Conservation (phyloP, 2,888 invertebrate species). For the Tanytarsus gracilentus region DNA sequence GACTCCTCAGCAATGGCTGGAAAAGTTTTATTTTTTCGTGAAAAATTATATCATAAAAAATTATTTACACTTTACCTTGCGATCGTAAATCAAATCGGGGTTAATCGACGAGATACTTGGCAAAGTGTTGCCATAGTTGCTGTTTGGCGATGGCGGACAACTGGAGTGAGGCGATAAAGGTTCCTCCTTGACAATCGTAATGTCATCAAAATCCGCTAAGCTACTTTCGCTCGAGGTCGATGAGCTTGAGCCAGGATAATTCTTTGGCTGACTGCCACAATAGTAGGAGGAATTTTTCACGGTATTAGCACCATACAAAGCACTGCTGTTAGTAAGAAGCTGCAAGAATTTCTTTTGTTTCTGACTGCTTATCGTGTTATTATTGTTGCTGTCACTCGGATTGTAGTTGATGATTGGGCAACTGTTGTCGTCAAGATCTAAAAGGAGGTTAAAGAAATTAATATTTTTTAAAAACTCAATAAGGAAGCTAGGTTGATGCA, state of each 20-base stretch:
- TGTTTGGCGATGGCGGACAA: constrained; percentile 57
- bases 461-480: neutral
- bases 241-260: constrained; percentile 3
- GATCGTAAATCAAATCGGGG: constrained; percentile 54
- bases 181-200: constrained; percentile 57
- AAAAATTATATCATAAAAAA: neutral
- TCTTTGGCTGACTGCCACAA: constrained; percentile 7
- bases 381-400: constrained; percentile 18
- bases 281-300: neutral
- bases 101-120: constrained; percentile 33
- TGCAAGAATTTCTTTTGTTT: constrained; percentile 65
- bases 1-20: constrained; percentile 48
- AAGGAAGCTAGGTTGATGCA: neutral
- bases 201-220: constrained; percentile 9
- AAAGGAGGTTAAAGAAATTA: neutral
- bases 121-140: constrained; percentile 30
- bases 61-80: constrained; percentile 45
- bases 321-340: constrained; percentile 53
- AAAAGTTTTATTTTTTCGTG: neutral
- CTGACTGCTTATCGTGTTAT: constrained; percentile 19
- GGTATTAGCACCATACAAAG: neutral
- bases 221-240: constrained; percentile 36
- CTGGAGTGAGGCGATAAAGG: constrained; percentile 66
- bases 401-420: constrained; percentile 17
- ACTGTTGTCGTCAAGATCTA: constrained; percentile 24